Conservation (phyloP, 2,113 vertebrate genomes). For the Larimichthys crocea region DNA sequence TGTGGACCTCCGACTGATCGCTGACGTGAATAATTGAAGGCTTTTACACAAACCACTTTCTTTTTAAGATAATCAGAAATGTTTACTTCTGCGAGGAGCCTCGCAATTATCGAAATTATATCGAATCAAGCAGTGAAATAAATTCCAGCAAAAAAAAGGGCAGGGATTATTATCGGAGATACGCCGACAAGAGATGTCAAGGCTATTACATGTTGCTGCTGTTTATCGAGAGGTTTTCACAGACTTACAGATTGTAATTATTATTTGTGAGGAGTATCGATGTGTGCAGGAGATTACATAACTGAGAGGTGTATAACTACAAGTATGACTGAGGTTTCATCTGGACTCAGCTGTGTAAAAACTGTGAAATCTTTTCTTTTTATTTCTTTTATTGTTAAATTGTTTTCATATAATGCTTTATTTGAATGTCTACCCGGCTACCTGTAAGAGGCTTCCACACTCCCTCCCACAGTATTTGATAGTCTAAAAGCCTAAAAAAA, state of each 20-base stretch:
- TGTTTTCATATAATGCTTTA: not conserved
- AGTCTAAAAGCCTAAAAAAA: not conserved
- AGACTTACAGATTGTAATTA: not conserved
- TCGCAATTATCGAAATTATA: slow-evolving; percentile 32
- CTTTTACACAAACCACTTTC: slow-evolving; percentile 35
- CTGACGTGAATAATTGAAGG: slow-evolving; percentile 46
- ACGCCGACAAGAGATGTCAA: slow-evolving; percentile 5
- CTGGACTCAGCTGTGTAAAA: not conserved
- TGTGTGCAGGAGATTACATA: not conserved
- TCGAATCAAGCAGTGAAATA: slow-evolving; percentile 24
- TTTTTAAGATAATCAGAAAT: slow-evolving; percentile 40
- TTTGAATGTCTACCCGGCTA: not conserved
- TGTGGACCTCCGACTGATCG: slow-evolving; percentile 32
- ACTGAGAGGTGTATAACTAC: not conserved
- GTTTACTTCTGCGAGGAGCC: slow-evolving; percentile 40
- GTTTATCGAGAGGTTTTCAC: slow-evolving; percentile 1
- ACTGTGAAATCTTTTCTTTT: not conserved
- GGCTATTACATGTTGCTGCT: not conserved
- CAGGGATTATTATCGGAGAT: not conserved
- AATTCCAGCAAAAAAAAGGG: not conserved
- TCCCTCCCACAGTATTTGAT: not conserved
- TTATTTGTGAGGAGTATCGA: not conserved
- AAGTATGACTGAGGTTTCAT: not conserved
- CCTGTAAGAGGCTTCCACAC: not conserved
- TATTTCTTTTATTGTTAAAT: not conserved